phyloP scores from a whole-genome alignment of 2,113 vertebrate genomes.

The Python bivittatus region DNA sequence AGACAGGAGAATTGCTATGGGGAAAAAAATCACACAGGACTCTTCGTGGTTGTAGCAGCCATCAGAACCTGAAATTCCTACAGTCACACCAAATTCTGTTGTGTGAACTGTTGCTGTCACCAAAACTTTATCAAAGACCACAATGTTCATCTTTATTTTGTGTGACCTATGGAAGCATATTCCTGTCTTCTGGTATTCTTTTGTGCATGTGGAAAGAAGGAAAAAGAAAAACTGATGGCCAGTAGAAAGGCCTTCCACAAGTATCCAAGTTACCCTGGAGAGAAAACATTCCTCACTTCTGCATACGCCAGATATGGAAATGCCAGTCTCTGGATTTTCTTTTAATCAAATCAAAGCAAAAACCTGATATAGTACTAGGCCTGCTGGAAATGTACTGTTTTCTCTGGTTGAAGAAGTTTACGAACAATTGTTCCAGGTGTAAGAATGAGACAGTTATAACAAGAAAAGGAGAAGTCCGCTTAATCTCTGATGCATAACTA shows the following conservation, averaged over 20 bases:
- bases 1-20: not conserved
- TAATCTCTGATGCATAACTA: not conserved
- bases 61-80: not conserved
- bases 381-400: not conserved
- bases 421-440: not conserved
- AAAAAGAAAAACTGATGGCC: too few species aligned
- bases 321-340: not conserved
- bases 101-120: not conserved
- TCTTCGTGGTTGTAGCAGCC: not conserved
- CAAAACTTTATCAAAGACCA: not conserved
- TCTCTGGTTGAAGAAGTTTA: not conserved
- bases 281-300: not conserved
- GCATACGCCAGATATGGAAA: not conserved
- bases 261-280: not conserved
- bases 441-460: not conserved
- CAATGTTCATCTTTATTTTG: not conserved
- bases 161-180: not conserved
- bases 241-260: not conserved
- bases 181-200: not conserved
- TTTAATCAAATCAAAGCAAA: not conserved
- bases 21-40: not conserved
- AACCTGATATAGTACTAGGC: not conserved
- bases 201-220: not conserved
- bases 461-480: not conserved
- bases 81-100: not conserved